phyloP scores from a whole-genome alignment of 2,113 vertebrate species.

The Tupaia tana region DNA sequence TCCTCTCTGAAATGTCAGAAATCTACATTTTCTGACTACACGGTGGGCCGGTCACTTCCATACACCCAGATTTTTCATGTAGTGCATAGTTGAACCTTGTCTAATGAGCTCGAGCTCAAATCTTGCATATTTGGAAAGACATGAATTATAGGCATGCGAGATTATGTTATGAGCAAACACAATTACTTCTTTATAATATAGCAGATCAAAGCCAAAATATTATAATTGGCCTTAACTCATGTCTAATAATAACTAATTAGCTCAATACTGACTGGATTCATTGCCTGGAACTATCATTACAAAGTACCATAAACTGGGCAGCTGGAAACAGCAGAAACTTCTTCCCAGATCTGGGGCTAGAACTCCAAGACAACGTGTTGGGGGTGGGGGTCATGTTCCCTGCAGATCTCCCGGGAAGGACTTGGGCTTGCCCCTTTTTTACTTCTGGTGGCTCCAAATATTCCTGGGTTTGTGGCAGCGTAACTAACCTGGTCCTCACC shows the following conservation, averaged over 20 bases:
- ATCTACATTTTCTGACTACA: not conserved
- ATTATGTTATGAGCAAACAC: not conserved
- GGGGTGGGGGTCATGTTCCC: not conserved
- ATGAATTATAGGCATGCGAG: not conserved
- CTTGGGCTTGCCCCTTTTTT: not conserved
- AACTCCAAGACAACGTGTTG: not conserved
- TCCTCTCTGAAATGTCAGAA: conserved; percentile 15
- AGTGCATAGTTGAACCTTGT: not conserved
- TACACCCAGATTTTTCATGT: not conserved
- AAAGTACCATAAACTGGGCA: not conserved
- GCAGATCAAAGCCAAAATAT: conserved; percentile 25
- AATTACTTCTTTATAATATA: not conserved
- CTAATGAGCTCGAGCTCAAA: not conserved
- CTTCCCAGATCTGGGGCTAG: not conserved
- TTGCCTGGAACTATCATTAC: not conserved
- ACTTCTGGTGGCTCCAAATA: no score
- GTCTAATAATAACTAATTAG: not conserved
- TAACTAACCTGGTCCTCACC: not conserved
- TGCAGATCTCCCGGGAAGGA: not conserved
- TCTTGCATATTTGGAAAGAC: not conserved
- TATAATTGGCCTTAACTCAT: not conserved
- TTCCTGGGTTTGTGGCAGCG: no score
- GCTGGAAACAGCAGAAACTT: not conserved
- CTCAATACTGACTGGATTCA: not conserved
- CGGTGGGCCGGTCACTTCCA: not conserved